phyloP scores from a whole-genome alignment of 1,140 invertebrate species.

The Dendrolimus punctatus region DNA sequence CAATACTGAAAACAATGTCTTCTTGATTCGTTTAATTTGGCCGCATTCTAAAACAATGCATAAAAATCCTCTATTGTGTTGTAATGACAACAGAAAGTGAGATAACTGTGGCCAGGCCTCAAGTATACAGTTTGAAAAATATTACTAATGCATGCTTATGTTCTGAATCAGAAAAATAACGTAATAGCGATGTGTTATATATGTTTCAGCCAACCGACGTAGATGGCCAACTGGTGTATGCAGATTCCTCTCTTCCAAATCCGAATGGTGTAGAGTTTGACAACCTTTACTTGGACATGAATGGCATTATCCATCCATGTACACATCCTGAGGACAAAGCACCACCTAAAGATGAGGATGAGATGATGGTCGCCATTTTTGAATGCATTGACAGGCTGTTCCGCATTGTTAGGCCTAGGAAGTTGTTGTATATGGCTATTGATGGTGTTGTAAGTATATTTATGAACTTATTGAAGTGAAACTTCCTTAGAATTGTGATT shows the following conservation, averaged over 20 bases:
- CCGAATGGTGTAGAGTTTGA: conserved; percentile 99
- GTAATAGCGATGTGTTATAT: conserved; percentile 17
- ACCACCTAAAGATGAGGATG: conserved; percentile 98
- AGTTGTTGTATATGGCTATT: conserved; percentile 99
- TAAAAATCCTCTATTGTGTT: no score
- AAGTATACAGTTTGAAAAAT: no score
- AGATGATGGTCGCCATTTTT: conserved; percentile 99
- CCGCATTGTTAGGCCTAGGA: conserved; percentile 94
- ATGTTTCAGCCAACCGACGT: conserved; percentile 73
- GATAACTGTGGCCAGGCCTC: no score
- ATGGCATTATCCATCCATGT: conserved; percentile 99
- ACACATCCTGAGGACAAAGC: conserved; percentile 99
- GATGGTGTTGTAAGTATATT: conserved; percentile 91
- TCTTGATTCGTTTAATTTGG: no score
- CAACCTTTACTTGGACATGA: conserved; percentile 99
- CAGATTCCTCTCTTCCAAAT: conserved; percentile 91
- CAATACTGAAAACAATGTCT: no score
- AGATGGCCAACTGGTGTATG: conserved; percentile 78
- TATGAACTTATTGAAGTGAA: conserved; percentile 1
- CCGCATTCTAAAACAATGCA: no score
- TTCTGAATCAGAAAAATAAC: neutral
- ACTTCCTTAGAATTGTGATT: neutral
- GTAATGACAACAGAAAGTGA: no score
- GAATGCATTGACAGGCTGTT: conserved; percentile 98
- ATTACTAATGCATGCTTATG: neutral